Base-by-base conservation (phyloP, 2,888 invertebrate genomes). In the Pseudococcus viburni region DNA sequence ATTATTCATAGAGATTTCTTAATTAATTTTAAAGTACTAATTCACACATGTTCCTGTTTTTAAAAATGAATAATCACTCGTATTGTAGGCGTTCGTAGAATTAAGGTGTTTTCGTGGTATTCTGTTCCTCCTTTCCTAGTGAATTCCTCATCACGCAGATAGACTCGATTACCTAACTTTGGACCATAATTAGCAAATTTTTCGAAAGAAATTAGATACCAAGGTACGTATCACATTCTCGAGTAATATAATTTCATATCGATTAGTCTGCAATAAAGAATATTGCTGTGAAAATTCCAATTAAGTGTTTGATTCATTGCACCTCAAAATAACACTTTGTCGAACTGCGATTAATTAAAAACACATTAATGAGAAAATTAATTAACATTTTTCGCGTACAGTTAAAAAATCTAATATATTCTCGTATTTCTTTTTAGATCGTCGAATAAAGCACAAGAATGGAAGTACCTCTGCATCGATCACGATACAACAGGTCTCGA, bases 401-500 rank as follows among this genome's bases (percentile, higher is more conserved):
- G 26, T 26, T 5, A 5, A 42, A 9, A 8, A 22, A 22, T 9
- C 6, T 68, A 22, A 12, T 68, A 73, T 5, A 39, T 33, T 33
- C 17, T 33, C 33, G 6, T 73, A n/a, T 26, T 73, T 0, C 6
- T 12, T 33, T 73, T 9, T 33, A 73, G 33, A 17, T 73, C 6
- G 55, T 84, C 17, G 19, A 84, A 51, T 19, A 84, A 59, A 39
- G 17, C 33, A 55, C 26, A n/a, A 88, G 17, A 84, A 89, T 89
- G 89, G 89, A 89, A 64, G 89, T 89, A 33, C 90, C 90, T 46
- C 55, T 90, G 48, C 90, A 90, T 46, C 90, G 89, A 64, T 89
- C 89, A 33, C 88, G 89, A 17, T 89, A 89, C 88, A 90, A 88
- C 51, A 89, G 90, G 85, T 90, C 90, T 39, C 90, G 89, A 19